Evolutionary conservation across 2,113 vertebrate species (phyloP).

Genomic region (Petaurus breviceps): DNA sequence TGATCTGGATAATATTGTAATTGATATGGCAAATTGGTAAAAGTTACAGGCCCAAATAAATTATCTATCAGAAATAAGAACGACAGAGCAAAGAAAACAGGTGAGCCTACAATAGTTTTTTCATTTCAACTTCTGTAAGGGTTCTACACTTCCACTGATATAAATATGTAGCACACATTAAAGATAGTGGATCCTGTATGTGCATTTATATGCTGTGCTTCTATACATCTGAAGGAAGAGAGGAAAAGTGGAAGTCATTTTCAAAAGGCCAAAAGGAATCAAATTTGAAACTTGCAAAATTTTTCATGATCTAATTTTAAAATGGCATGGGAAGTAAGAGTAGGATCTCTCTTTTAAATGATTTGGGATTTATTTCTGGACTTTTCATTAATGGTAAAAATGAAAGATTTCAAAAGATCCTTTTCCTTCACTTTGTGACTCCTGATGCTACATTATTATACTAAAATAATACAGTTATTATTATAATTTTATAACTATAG

Average conservation of each 20-base stretch:
- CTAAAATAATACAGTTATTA: neutral
- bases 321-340: conserved; percentile 1
- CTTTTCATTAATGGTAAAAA: neutral
- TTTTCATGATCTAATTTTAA: conserved; percentile 36
- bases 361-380: neutral
- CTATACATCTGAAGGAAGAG: neutral
- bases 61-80: neutral
- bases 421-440: neutral
- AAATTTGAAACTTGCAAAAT: neutral
- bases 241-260: neutral
- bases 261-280: neutral
- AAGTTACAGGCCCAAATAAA: neutral
- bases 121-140: no score
- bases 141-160: no score
- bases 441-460: neutral
- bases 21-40: neutral
- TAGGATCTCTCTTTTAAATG: conserved; percentile 13
- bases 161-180: no score
- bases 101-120: neutral
- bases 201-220: no score
- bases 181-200: no score
- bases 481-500: no score
- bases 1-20: neutral
- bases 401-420: neutral
- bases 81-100: neutral